phyloP scores from a whole-genome alignment of 2,888 invertebrate species.

The Cephus spinipes region DNA sequence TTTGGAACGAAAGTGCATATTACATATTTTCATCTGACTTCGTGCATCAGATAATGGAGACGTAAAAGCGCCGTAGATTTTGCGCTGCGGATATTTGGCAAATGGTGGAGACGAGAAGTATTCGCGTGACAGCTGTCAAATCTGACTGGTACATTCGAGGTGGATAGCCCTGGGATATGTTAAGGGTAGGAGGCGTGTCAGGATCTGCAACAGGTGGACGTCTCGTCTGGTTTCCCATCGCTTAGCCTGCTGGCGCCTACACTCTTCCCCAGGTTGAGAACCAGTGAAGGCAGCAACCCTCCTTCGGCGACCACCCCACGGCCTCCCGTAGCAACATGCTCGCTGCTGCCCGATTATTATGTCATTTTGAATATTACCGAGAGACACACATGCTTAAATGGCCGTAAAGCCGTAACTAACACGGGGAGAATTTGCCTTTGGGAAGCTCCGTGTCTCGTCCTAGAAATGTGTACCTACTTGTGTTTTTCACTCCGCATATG shows the following conservation, averaged over 20 bases:
- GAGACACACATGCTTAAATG: not conserved
- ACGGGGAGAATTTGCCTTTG: not conserved
- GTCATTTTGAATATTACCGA: slow-evolving; percentile 35
- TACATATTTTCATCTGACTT: not conserved
- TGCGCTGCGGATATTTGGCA: not conserved
- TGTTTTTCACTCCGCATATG: not conserved
- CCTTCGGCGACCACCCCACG: not conserved
- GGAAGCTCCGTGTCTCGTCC: not conserved
- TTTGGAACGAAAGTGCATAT: not conserved
- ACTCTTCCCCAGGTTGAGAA: not conserved
- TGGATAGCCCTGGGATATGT: not conserved
- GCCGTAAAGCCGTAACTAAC: slow-evolving; percentile 7
- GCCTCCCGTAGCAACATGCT: not conserved
- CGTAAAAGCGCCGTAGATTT: not conserved
- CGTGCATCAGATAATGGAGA: not conserved
- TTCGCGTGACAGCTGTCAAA: not conserved
- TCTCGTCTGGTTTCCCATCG: slow-evolving; percentile 35
- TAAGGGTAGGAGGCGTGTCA: slow-evolving; percentile 39
- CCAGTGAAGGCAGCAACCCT: not conserved
- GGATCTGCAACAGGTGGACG: slow-evolving; percentile 60
- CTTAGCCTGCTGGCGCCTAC: slow-evolving; percentile 15
- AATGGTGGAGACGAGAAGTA: not conserved
- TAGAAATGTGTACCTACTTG: not conserved
- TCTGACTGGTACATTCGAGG: not conserved
- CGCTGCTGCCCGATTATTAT: slow-evolving; percentile 36